Percentiles rank a stretch among this genome's conserved stretches.
These are phyloP conservation scores for Aporophyla lueneburgensis DNA, from an alignment of 2,888 invertebrate genomes.

Conservation along the genomic window DNA sequence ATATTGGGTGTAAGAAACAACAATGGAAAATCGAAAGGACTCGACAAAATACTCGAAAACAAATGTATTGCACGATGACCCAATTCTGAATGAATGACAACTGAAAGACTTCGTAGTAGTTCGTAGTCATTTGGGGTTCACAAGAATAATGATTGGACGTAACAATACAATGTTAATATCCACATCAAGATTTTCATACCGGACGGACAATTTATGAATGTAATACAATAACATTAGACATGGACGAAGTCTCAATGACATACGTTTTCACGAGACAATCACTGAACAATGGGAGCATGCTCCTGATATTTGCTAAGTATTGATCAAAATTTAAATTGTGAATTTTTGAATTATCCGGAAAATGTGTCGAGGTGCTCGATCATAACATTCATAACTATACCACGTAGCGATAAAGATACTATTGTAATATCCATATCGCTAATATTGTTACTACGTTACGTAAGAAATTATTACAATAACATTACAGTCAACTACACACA, in stretches of 20 bases:
- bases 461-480: conserved; percentile 59
- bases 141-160: conserved; percentile 39
- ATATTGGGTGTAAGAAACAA: conserved; percentile 4
- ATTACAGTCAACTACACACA: conserved; percentile 45
- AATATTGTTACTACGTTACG: conserved; percentile 57
- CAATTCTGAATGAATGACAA: conserved; percentile 32
- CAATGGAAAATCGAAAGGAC: conserved; percentile 27
- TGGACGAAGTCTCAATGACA: conserved; percentile 53
- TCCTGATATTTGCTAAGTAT: conserved; percentile 20
- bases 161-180: conserved; percentile 41
- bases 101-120: conserved; percentile 21
- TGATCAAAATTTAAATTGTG: conserved; percentile 23
- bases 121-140: conserved; percentile 22
- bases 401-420: conserved; percentile 50
- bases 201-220: conserved; percentile 27
- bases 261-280: conserved; percentile 32
- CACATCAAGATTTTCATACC: conserved; percentile 45
- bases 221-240: conserved; percentile 54
- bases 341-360: conserved; percentile 27
- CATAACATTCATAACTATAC: conserved; percentile 29
- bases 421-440: conserved; percentile 51
- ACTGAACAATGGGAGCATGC: conserved; percentile 8
- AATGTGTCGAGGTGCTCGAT: conserved; percentile 33
- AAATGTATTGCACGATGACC: conserved; percentile 36
- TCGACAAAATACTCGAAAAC: conserved; percentile 8